A percentile compares a stretch with the other conserved stretches of the same genome.
Evolutionary conservation across 2,888 invertebrate species (phyloP).

Genomic region (Blastobasis adustella): DNA sequence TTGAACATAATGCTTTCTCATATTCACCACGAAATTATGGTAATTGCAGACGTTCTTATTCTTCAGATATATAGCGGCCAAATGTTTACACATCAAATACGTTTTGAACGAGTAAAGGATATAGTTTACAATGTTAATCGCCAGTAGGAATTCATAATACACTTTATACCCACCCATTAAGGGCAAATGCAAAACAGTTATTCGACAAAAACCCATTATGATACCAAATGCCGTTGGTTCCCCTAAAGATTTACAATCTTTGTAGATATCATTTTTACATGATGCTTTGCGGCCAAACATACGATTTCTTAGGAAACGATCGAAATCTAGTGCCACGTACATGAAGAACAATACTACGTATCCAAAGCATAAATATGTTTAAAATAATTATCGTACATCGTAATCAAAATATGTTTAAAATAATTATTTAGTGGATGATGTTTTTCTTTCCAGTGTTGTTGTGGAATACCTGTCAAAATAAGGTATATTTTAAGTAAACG

Average conservation of each 20-base stretch:
- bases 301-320: neutral
- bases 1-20: slow-evolving; percentile 34
- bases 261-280: neutral
- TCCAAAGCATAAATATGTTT: neutral
- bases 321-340: neutral
- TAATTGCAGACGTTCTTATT: slow-evolving; percentile 32
- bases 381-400: too few relatives aligned
- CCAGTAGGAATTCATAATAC: neutral
- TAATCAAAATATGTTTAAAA: neutral
- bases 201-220: neutral
- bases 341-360: neutral
- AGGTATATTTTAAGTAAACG: slow-evolving; percentile 35
- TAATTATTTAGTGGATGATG: neutral
- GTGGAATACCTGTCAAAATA: slow-evolving; percentile 21
- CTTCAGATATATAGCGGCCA: slow-evolving; percentile 39
- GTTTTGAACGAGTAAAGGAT: slow-evolving; percentile 22
- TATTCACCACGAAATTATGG: slow-evolving; percentile 39
- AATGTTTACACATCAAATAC: slow-evolving; percentile 22
- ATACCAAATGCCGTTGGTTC: neutral
- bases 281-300: neutral
- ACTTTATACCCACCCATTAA: neutral
- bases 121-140: slow-evolving; percentile 19
- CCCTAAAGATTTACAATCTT: neutral
- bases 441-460: neutral
- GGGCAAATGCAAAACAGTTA: neutral